Evolutionary conservation across 2,113 vertebrate genomes (phyloP).

Genomic region (Notechis scutatus): DNA sequence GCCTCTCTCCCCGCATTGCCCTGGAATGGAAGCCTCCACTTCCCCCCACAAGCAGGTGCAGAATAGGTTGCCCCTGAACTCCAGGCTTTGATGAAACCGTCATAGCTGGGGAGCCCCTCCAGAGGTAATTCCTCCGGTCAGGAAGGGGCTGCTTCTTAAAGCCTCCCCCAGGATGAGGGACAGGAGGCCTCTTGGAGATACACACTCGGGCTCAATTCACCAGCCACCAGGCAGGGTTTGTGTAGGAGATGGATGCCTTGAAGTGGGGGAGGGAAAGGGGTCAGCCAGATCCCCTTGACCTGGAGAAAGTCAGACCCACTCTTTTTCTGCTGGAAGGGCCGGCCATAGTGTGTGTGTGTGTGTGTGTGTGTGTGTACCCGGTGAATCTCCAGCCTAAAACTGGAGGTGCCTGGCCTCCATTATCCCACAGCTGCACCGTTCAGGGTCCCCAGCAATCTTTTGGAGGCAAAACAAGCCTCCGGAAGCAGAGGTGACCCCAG

Average conservation of each 20-base stretch:
- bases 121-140: constrained; percentile 47
- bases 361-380: background rate
- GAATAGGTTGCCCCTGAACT: constrained; percentile 59
- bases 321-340: background rate
- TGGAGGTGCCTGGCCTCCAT: constrained; percentile 29
- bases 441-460: constrained; percentile 67
- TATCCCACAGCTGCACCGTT: constrained; percentile 52
- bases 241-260: constrained; percentile 48
- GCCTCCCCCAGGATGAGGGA: background rate
- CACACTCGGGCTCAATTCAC: constrained; percentile 8
- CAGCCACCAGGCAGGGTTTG: constrained; percentile 33
- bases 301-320: background rate
- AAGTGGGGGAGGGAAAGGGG: background rate
- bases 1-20: background rate
- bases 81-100: constrained; percentile 69
- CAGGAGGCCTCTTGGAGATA: constrained; percentile 42
- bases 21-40: constrained; percentile 29
- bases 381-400: constrained; percentile 24
- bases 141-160: constrained; percentile 39
- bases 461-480: constrained; percentile 72
- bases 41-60: constrained; percentile 62
- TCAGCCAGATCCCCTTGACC: background rate
- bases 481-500: constrained; percentile 74
- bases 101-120: constrained; percentile 49
- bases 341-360: background rate